Evolutionary conservation across 2,113 vertebrate genomes (phyloP).

Genomic region (Trematomus loennbergii): DNA sequence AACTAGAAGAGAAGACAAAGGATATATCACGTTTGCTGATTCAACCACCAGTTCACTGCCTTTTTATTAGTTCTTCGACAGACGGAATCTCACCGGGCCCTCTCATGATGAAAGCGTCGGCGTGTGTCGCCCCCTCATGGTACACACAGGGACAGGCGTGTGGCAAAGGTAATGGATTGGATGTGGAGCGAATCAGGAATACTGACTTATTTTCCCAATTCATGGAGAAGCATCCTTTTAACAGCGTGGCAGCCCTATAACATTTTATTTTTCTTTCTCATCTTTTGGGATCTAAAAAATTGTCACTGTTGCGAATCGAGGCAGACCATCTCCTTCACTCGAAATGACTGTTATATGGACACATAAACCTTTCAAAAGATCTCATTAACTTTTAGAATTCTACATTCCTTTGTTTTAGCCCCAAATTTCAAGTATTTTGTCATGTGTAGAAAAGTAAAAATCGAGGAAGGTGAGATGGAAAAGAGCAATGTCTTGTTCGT

Average conservation of each 20-base stretch:
- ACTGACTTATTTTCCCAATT: conserved; percentile 78
- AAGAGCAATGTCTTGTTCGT: conserved; percentile 76
- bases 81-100: conserved; percentile 76
- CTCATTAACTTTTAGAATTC: conserved; percentile 77
- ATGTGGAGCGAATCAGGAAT: conserved; percentile 77
- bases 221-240: conserved; percentile 75
- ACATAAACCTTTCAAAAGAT: conserved; percentile 79
- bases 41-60: conserved; percentile 84
- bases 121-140: conserved; percentile 70
- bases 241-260: conserved; percentile 82
- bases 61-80: conserved; percentile 78
- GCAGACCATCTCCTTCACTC: conserved; percentile 73
- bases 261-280: conserved; percentile 70
- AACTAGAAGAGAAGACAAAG: conserved; percentile 80
- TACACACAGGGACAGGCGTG: conserved; percentile 71
- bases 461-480: conserved; percentile 66
- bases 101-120: conserved; percentile 66
- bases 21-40: conserved; percentile 83
- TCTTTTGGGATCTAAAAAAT: conserved; percentile 77
- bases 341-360: conserved; percentile 83
- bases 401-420: conserved; percentile 84
- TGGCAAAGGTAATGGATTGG: conserved; percentile 71
- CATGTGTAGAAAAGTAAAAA: conserved; percentile 81
- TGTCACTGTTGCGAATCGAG: conserved; percentile 58
- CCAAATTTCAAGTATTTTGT: conserved; percentile 82